Evolutionary conservation across 1,140 invertebrate genomes (phyloP), one percentile per base, ranked within the genome.

Genomic region (Apolygus lucorum): DNA sequence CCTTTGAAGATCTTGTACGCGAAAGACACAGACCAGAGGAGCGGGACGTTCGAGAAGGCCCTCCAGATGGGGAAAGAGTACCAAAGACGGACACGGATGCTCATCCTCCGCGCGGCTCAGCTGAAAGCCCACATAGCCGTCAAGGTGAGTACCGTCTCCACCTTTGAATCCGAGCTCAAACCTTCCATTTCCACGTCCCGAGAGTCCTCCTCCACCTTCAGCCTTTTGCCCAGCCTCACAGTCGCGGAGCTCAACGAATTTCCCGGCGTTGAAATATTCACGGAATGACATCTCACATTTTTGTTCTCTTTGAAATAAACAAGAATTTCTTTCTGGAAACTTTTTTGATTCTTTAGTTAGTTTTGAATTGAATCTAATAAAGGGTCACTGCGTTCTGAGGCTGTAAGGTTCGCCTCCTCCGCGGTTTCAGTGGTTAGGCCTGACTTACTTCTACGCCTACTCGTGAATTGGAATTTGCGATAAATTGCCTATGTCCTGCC

Each of bases 11-110:
- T 97, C 80, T 81, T 98, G 63, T 98, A 93, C 83, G 95, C 95
- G 75, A 97, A 97, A 83, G 94, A 97, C 82, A 89, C 94, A 68
- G 95, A 99, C 83, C 94, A 96, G 78, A 85, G 96, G 73, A 96
- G 91, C 77, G 92, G 90, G 42, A 98, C 96, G 1, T 98, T 98
- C 84, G 93, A 97, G 78, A 91, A 91, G 75, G 92, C 93, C 70
- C 81, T 98, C 68, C 83, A 84, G 52, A 91, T 98, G 84, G 95
- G 95, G 8, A 91, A 92, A 78, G 92, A 96, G 77, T 97, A 96
- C 80, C 91, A 95, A 78, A 87, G 92, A 77, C 84, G 92, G 76
- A 94, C 94, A 65, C 88, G 92, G 72, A 93, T 96, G 85, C 82
- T 98, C 68, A 92, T 99, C 74, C 81, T 98, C 67, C 84, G 95